Base-by-base conservation (phyloP, 2,113 vertebrate genomes). In the Tauraco erythrolophus region DNA sequence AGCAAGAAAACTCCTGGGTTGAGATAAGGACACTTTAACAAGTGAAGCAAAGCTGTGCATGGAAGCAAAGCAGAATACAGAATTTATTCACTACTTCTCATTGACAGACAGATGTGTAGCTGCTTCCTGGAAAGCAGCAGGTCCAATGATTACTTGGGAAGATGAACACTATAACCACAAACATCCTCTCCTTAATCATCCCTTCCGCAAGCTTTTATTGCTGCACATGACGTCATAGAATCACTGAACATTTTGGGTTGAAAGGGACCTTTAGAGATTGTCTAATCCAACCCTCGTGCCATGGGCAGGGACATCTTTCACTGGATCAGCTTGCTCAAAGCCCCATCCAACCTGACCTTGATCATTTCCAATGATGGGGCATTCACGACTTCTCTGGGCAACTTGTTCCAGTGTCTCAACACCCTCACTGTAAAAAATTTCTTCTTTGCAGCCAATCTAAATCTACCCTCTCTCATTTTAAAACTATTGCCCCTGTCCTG, bases 181-280 rank as follows among this genome's bases (percentile, higher is more conserved):
- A n/a, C 22, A 46, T 83, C 14, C 15, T 17, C 25, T 82, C 41
- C 35, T 82, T 92, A 33, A 30, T 74, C 5, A 3, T 57, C 23
- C 19, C 9, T 88, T 85, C 21, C 15, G 27, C 37, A 35, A 19
- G 33, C 10, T 88, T 85, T 70, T 82, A 10, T 48, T 82, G 51
- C 41, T 74, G 45, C 70, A 8, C 21, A 19, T 56, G 35, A 23
- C 68, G 21, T 30, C 19, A 22, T 11, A 78, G 57, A 71, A 19
- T n/a, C 37, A 71, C 54, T 77, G 50, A 45, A 60, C 21, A 31
- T 1, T 60, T 91, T 50, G 23, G 15, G 10, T 46, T 70, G 70
- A 33, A 91, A 74, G 3, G 13, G 12, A 19, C 9, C 9, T 54
- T 45, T 46, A 43, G 74, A 48, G 9, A n/a, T 65, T 0, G 0